A percentile compares a stretch with the other conserved stretches of the same genome.
phyloP scores from a whole-genome alignment of 1,140 invertebrate species.

The Paralvinella palmiformis region DNA sequence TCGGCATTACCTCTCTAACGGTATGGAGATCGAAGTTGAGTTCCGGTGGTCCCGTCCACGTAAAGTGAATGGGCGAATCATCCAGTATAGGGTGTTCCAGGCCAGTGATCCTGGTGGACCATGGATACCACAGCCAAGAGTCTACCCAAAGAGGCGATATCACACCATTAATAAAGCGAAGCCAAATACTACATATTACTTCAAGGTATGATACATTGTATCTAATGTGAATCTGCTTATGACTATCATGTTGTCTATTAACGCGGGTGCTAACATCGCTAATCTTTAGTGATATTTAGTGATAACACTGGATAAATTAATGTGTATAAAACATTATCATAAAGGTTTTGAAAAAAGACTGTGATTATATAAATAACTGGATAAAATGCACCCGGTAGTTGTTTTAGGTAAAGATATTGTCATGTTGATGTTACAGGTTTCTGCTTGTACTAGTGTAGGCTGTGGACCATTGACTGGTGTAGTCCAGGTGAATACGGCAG shows the following conservation, averaged over 20 bases:
- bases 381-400: too few species aligned
- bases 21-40: slow-evolving; percentile 46
- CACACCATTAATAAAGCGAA: slow-evolving; percentile 57
- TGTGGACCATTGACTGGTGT: slow-evolving; percentile 61
- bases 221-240: slow-evolving; percentile 14
- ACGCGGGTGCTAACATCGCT: too few species aligned
- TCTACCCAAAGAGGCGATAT: slow-evolving; percentile 50
- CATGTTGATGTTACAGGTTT: slow-evolving; percentile 52
- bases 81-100: slow-evolving; percentile 64
- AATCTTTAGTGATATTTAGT: too few species aligned
- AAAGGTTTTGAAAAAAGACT: too few species aligned
- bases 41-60: slow-evolving; percentile 71
- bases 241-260: too few species aligned
- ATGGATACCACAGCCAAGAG: slow-evolving; percentile 10
- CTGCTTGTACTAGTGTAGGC: slow-evolving; percentile 70
- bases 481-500: slow-evolving; percentile 56
- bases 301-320: too few species aligned
- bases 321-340: too few species aligned
- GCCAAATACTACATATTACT: slow-evolving; percentile 64
- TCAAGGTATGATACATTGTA: slow-evolving; percentile 55
- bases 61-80: slow-evolving; percentile 66
- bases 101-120: slow-evolving; percentile 18
- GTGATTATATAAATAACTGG: too few species aligned
- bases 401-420: too few species aligned
- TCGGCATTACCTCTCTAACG: slow-evolving; percentile 31